Evolutionary conservation across 2,888 invertebrate genomes (phyloP).

Genomic region (Amphipoea lucens): DNA sequence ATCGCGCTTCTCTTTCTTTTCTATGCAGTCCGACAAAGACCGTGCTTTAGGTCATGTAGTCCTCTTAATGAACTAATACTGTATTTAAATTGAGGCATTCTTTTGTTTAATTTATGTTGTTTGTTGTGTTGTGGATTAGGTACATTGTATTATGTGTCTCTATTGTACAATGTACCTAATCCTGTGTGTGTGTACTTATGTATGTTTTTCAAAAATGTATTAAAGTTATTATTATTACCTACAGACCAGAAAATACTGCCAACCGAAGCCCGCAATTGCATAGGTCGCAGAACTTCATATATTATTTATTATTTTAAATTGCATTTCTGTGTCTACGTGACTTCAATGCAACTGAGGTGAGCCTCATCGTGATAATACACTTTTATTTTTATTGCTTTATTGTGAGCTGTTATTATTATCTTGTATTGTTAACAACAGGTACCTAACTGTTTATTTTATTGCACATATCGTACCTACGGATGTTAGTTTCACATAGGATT

Average conservation of each 20-base stretch:
- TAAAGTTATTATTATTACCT: too few species aligned
- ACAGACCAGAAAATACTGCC: not conserved
- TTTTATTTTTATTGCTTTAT: conserved; percentile 23
- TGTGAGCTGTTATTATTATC: not conserved
- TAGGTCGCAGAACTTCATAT: not conserved
- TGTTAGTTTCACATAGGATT: conserved; percentile 4
- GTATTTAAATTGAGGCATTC: too few species aligned
- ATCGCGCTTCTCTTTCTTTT: too few species aligned
- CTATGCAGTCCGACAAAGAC: too few species aligned
- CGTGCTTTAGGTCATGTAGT: too few species aligned
- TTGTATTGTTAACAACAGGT: conserved; percentile 4
- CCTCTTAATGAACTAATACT: too few species aligned
- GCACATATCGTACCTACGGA: not conserved
- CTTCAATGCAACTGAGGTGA: not conserved
- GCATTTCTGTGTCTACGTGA: conserved; percentile 23
- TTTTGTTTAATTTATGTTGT: too few species aligned
- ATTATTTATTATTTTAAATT: not conserved
- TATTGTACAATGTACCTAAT: too few species aligned
- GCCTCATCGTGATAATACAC: not conserved
- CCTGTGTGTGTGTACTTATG: too few species aligned
- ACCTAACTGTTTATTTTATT: conserved; percentile 16
- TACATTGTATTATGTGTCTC: too few species aligned
- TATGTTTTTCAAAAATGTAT: too few species aligned
- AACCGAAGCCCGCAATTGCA: not conserved
- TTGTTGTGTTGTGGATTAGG: too few species aligned